Evolutionary conservation across 2,113 vertebrate species (phyloP).

Genomic region (zebrafish (Danio rerio)): DNA sequence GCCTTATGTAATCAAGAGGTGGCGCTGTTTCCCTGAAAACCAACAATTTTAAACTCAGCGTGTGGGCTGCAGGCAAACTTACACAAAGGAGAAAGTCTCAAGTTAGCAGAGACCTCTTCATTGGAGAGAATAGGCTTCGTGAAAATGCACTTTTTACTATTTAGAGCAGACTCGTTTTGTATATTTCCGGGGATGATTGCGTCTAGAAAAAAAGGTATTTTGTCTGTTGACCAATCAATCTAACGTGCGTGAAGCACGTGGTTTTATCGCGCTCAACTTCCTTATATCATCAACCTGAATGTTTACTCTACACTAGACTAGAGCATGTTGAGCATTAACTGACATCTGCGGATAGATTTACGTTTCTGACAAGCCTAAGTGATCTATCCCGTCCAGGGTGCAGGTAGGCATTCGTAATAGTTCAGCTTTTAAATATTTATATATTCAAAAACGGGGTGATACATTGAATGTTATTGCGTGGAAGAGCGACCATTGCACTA

Average conservation of each 20-base stretch:
- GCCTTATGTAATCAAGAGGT: slow-evolving; percentile 5
- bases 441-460: too few relatives aligned
- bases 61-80: neutral
- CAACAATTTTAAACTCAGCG: neutral
- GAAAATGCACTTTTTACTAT: neutral
- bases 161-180: too few relatives aligned
- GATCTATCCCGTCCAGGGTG: neutral
- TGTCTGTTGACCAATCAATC: neutral
- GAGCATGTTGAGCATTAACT: neutral
- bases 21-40: slow-evolving; percentile 23
- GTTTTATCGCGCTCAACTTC: neutral
- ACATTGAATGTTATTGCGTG: too few relatives aligned
- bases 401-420: neutral
- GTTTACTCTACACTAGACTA: slow-evolving; percentile 2
- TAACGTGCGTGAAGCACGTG: neutral
- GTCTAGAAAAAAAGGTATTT: neutral
- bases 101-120: neutral
- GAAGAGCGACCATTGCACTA: too few relatives aligned
- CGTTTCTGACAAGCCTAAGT: neutral
- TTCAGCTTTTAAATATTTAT: too few relatives aligned
- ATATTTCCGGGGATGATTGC: neutral
- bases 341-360: too few relatives aligned
- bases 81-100: neutral
- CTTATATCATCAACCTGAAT: neutral
- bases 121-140: neutral